Conservation (phyloP, 2,888 invertebrate genomes). For the Lepidochitona cinerea region DNA sequence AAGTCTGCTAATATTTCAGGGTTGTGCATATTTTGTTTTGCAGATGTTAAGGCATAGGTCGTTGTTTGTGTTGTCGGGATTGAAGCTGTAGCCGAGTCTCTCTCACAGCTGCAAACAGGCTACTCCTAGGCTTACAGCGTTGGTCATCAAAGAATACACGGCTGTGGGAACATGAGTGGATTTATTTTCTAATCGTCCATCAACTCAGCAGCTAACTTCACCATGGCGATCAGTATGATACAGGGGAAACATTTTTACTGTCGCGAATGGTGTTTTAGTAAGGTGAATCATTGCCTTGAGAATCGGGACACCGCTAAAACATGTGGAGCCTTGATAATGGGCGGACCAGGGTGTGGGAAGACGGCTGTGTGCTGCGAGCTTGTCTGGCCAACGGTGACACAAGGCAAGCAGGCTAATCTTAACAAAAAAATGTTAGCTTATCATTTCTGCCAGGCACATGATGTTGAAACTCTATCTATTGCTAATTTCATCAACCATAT, state of each 20-base stretch:
- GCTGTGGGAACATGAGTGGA: no score
- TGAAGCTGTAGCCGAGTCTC: no score
- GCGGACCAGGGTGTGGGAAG: constrained; percentile 95
- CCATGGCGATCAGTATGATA: constrained; percentile 63
- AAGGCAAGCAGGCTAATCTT: constrained; percentile 73
- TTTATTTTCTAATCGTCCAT: no score
- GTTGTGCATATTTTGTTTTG: no score
- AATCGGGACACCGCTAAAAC: constrained; percentile 82
- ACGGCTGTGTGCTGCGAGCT: constrained; percentile 74
- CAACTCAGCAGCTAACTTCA: no score
- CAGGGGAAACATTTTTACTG: constrained; percentile 79
- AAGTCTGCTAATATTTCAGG: no score
- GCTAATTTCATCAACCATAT: constrained; percentile 81
- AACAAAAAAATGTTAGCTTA: constrained; percentile 86
- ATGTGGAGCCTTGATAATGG: constrained; percentile 89
- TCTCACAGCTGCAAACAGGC: no score
- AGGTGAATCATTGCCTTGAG: constrained; percentile 91
- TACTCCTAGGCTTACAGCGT: no score
- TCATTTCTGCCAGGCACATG: constrained; percentile 80
- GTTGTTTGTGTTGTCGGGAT: neutral
- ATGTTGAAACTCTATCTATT: constrained; percentile 80
- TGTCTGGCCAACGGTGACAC: constrained; percentile 80
- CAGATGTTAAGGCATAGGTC: no score
- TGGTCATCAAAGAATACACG: no score
- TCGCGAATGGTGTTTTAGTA: constrained; percentile 96